Evolutionary conservation across 2,113 vertebrate species (phyloP).

Genomic region (Erythrocebus patas): DNA sequence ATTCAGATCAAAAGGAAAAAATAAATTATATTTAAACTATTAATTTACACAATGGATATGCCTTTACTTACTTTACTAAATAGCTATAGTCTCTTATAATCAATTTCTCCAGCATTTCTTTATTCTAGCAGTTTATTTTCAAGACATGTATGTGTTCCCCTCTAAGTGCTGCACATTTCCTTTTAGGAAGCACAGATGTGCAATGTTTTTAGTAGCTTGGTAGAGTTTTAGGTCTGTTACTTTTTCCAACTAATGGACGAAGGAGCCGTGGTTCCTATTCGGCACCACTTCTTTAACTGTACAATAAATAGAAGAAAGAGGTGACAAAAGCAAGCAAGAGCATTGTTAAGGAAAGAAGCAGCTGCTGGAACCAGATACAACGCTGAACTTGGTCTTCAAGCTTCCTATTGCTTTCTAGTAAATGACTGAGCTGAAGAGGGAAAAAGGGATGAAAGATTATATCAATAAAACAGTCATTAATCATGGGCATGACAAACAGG

Average conservation of each 20-base stretch:
- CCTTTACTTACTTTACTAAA: constrained; percentile 45
- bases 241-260: not conserved
- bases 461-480: constrained; percentile 49
- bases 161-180: not conserved
- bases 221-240: constrained; percentile 41
- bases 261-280: constrained; percentile 46
- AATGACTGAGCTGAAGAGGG: constrained; percentile 87
- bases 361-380: constrained; percentile 93
- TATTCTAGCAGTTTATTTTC: constrained; percentile 43
- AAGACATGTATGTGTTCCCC: not conserved
- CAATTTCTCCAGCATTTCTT: constrained; percentile 41
- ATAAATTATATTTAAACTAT: constrained; percentile 61
- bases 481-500: not conserved
- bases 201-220: constrained; percentile 37
- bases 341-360: constrained; percentile 86
- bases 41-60: constrained; percentile 50
- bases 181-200: constrained; percentile 49
- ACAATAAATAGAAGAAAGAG: constrained; percentile 82
- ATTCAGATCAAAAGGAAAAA: constrained; percentile 60
- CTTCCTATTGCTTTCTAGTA: constrained; percentile 87
- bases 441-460: constrained; percentile 59
- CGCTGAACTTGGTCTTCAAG: constrained; percentile 91
- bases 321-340: constrained; percentile 86
- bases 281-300: constrained; percentile 62
- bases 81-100: constrained; percentile 22